Base-by-base conservation (phyloP, 2,797 vertebrate genomes). In the Emys orbicularis region DNA sequence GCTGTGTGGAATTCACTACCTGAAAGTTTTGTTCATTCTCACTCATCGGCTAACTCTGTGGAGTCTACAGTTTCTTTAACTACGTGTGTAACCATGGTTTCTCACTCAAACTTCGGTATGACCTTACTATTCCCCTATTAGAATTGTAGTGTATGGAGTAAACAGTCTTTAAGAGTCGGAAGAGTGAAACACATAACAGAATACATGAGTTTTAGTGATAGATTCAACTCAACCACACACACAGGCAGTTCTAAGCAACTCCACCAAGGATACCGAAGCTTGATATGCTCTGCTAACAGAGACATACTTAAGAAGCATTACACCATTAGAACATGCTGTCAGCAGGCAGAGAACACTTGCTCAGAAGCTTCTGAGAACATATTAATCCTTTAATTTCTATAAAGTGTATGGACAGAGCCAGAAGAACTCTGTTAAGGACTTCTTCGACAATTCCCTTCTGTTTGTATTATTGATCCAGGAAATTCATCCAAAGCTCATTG, bases 261-360 rank as follows among this genome's bases (percentile, higher is more conserved):
- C 11, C 34, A 27, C 4, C 0, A 0, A 8, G 12, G 80, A 16
- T 5, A 11, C 31, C 25, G 81, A 49, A 57, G 34, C 57, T 34
- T 37, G n/a, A 37, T 72, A 41, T 37, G 34, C n/a, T 72, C 19
- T 23, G 19, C n/a, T 41, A 41, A 72, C 19, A 72, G 12, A 72
- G 65, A 41, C n/a, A n/a, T 37, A 23, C 65, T 72, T 23, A n/a
- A 37, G 65, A 72, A 72, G n/a, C 65, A 72, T 72, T 37, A 23
- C 65, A 23, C n/a, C 65, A 41, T 68, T 72, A 12, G 34, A 37
- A 72, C 65, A 41, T 37, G 19, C 65, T 72, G 19, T 23, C 65
- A 6, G 3, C 65, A 6, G 3, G n/a, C n/a, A 23, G 65, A 72
- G 65, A 72, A 72, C 19, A 72, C 65, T 72, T 72, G 65, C 19